Conservation (phyloP, 2,797 vertebrate genomes). For the Spatula clypeata region DNA sequence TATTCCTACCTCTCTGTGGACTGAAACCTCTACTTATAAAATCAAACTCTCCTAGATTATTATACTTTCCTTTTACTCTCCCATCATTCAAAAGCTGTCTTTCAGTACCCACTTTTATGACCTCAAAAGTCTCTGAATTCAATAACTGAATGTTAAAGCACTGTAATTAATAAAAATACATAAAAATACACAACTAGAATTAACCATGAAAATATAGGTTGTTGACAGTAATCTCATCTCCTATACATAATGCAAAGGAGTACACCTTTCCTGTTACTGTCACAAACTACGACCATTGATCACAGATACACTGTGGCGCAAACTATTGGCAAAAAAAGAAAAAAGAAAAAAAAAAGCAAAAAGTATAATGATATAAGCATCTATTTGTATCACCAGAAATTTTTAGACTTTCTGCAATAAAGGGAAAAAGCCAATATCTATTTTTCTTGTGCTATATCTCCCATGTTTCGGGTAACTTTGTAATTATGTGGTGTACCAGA, state of each 20-base stretch:
- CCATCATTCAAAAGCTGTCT: background rate
- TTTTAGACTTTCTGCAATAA: background rate
- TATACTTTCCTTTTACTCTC: background rate
- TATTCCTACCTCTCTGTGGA: background rate
- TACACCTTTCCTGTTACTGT: background rate
- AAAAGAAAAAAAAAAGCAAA: background rate
- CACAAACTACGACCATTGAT: background rate
- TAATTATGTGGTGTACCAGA: slow-evolving; percentile 3
- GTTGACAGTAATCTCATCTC: background rate
- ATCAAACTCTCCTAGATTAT: background rate
- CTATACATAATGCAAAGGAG: background rate
- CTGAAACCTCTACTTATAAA: slow-evolving; percentile 6
- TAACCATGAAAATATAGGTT: background rate
- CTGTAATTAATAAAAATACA: background rate
- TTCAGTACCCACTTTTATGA: background rate
- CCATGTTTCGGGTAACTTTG: background rate
- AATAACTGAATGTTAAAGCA: background rate
- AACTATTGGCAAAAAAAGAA: background rate
- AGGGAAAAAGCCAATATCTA: background rate
- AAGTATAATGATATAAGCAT: background rate
- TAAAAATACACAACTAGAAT: background rate
- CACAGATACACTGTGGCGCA: background rate
- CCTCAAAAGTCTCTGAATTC: background rate
- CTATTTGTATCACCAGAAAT: background rate
- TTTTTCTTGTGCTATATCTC: background rate